These are phyloP conservation scores for Apolygus lucorum DNA, from an alignment of 1,140 invertebrate genomes.

Conservation along the genomic window DNA sequence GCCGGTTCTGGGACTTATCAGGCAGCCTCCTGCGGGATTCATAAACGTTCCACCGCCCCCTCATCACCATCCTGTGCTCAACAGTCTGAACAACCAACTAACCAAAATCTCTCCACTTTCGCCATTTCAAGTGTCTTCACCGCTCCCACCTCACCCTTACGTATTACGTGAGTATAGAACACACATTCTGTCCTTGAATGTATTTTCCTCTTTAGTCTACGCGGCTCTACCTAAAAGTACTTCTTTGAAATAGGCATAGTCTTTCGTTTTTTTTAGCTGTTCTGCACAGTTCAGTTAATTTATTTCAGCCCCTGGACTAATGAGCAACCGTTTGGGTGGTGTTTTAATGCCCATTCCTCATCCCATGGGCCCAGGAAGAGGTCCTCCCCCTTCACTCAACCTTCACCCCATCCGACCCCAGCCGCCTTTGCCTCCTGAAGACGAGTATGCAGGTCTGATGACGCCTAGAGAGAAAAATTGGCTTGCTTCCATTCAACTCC, in stretches of 20 bases:
- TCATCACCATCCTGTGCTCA: constrained; percentile 2
- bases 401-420: not conserved
- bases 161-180: constrained; percentile 20
- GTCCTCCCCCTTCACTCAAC: not conserved
- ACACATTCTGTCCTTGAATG: too few relatives aligned
- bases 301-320: not conserved
- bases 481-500: constrained; percentile 83
- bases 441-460: constrained; percentile 86
- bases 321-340: not conserved
- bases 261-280: too few relatives aligned
- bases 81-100: not conserved
- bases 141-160: constrained; percentile 7
- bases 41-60: not conserved
- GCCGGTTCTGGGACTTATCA: not conserved
- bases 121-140: constrained; percentile 11
- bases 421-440: constrained; percentile 37
- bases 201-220: too few relatives aligned
- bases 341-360: constrained; percentile 7
- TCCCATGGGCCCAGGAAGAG: constrained; percentile 4
- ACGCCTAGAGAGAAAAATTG: constrained; percentile 83
- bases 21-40: not conserved
- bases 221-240: too few relatives aligned
- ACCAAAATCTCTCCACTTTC: not conserved
- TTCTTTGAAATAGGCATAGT: too few relatives aligned
- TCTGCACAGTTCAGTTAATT: too few relatives aligned